Percentiles rank a stretch among this genome's conserved stretches.
These are phyloP conservation scores for Taphrorychus bicolor DNA, from an alignment of 2,888 invertebrate species.

Conservation along the genomic window DNA sequence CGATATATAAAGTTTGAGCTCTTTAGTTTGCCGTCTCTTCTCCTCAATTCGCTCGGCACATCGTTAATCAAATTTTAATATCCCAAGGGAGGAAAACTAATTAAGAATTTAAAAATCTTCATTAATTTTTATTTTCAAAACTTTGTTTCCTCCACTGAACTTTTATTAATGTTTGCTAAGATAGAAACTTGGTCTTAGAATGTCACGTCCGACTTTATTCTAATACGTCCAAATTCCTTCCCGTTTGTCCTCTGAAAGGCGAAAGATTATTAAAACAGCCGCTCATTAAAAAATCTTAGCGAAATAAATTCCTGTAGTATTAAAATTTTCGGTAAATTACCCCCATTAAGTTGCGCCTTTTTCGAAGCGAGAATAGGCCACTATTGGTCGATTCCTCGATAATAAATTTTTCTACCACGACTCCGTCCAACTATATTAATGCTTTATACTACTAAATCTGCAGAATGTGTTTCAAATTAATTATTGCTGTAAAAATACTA, in stretches of 20 bases:
- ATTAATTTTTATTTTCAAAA: slow-evolving; percentile 1
- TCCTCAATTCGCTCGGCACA: background rate
- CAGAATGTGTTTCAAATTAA: too few relatives aligned
- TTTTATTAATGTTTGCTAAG: slow-evolving; percentile 3
- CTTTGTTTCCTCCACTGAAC: background rate
- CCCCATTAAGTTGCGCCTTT: background rate
- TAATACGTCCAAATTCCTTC: background rate
- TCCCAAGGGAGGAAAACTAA: slow-evolving; percentile 5
- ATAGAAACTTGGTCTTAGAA: background rate
- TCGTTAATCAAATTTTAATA: slow-evolving; percentile 4
- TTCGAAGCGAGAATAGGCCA: background rate
- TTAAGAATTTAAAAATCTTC: slow-evolving; percentile 13
- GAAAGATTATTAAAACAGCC: background rate
- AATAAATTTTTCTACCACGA: background rate
- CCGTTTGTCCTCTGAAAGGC: background rate
- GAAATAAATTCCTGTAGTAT: slow-evolving; percentile 2
- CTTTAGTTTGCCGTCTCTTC: background rate
- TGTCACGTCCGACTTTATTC: background rate
- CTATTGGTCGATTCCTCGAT: background rate
- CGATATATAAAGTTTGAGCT: background rate
- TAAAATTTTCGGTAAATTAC: slow-evolving; percentile 1
- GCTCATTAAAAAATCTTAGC: background rate
- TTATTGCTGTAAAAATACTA: slow-evolving; percentile 27
- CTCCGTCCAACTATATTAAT: background rate
- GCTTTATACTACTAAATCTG: too few relatives aligned